phyloP scores from a whole-genome alignment of 2,113 vertebrate species.

The Xerus inauris region DNA sequence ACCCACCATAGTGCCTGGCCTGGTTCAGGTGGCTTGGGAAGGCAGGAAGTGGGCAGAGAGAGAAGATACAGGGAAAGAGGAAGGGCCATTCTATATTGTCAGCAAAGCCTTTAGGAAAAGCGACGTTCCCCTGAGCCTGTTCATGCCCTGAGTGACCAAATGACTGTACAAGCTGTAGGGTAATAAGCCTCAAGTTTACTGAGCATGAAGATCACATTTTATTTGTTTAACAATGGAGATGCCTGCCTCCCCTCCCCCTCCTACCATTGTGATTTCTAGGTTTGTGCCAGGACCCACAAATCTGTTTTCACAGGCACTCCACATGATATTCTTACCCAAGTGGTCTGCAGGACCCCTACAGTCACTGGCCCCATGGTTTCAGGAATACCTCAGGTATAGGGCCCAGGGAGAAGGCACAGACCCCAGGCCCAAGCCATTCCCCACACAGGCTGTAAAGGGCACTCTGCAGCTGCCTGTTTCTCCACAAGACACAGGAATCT shows the following conservation, averaged over 20 bases:
- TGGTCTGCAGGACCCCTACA: not conserved
- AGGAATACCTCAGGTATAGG: not conserved
- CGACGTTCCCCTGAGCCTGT: accelerated
- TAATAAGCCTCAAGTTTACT: not conserved
- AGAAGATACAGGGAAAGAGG: not conserved
- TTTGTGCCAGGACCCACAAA: not conserved
- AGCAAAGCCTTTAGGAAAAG: not conserved
- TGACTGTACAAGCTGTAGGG: accelerated
- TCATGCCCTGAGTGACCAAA: not conserved
- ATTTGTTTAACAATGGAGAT: not conserved
- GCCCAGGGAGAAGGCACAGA: accelerated
- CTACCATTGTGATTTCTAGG: not conserved
- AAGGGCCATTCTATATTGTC: not conserved
- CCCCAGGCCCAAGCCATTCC: not conserved
- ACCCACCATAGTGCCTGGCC: not conserved
- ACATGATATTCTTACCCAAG: not conserved
- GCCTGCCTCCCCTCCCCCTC: not conserved
- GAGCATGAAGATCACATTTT: not conserved
- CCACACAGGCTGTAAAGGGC: not conserved
- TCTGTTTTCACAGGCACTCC: not conserved
- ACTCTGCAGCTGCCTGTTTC: not conserved
- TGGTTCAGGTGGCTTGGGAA: not conserved
- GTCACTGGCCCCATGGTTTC: not conserved
- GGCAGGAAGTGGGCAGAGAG: not conserved
- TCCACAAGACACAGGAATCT: not conserved